A percentile compares a stretch with the other conserved stretches of the same genome.
phyloP scores from a whole-genome alignment of 2,888 invertebrate genomes.

The Callinectes sapidus region DNA sequence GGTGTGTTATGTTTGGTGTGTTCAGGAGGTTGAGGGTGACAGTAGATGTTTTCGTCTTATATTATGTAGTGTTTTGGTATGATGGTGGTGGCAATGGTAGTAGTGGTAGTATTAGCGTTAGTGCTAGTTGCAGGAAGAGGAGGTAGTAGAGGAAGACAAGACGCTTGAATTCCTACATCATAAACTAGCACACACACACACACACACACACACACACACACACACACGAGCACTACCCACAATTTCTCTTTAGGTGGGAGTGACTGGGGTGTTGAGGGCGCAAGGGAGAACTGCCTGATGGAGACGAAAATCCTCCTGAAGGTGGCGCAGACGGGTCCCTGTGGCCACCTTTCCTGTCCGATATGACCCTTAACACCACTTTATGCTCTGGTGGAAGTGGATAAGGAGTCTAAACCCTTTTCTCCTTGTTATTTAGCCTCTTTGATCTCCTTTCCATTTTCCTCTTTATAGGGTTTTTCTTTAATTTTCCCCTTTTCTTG shows the following conservation, averaged over 20 bases:
- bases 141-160: background rate
- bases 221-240: no score
- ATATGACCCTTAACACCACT: conserved; percentile 1
- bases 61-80: background rate
- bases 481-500: no score
- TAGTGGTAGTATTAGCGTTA: background rate
- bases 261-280: background rate
- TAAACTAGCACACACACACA: background rate
- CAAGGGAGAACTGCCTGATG: background rate
- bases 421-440: background rate
- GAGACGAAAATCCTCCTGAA: background rate
- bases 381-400: background rate
- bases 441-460: background rate
- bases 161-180: background rate
- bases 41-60: background rate
- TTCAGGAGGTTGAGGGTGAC: background rate
- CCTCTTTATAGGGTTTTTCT: no score
- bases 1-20: background rate
- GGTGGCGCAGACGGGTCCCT: background rate
- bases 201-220: conserved; percentile 9
- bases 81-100: background rate
- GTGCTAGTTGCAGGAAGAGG: background rate
- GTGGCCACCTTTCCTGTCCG: background rate
- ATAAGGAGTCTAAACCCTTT: background rate
- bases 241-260: background rate